These are phyloP conservation scores for Diploptera punctata DNA, from an alignment of 2,888 invertebrate species.

Conservation along the genomic window DNA sequence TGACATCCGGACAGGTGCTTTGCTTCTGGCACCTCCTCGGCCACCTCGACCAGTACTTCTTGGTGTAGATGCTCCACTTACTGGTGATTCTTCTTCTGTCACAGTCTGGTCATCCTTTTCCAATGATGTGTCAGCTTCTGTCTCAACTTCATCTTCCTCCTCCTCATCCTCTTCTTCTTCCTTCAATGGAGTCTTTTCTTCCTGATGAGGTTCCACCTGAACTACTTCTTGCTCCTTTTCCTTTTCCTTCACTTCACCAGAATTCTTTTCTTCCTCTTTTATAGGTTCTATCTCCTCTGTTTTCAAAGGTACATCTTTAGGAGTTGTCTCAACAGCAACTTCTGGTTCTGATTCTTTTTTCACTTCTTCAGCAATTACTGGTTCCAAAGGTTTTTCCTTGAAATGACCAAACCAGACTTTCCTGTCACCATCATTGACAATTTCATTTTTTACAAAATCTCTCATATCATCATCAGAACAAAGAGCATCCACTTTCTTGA, in stretches of 20 bases:
- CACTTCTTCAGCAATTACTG: background rate
- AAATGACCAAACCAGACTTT: background rate
- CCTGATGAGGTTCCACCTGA: background rate
- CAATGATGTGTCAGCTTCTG: constrained; percentile 43
- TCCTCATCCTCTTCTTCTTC: background rate
- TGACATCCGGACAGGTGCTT: constrained; percentile 21
- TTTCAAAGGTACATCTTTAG: too few relatives aligned
- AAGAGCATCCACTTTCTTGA: constrained; percentile 76
- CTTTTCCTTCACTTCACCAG: constrained; percentile 42
- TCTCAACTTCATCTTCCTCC: constrained; percentile 20
- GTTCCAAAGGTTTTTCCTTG: background rate
- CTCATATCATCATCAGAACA: constrained; percentile 59
- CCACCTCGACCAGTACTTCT: constrained; percentile 32
- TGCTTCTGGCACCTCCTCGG: constrained; percentile 35
- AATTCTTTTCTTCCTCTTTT: constrained; percentile 61
- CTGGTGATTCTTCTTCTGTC: background rate
- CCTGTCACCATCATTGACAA: too few relatives aligned
- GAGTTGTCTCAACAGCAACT: too few relatives aligned
- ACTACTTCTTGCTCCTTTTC: background rate
- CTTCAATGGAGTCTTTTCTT: background rate
- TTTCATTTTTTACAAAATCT: background rate
- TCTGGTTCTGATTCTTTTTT: background rate
- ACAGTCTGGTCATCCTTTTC: constrained; percentile 62
- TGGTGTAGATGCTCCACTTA: constrained; percentile 44
- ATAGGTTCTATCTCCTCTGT: too few relatives aligned